Evolutionary conservation across 2,113 vertebrate genomes (phyloP).

Genomic region (Hirundichthys speculiger): DNA sequence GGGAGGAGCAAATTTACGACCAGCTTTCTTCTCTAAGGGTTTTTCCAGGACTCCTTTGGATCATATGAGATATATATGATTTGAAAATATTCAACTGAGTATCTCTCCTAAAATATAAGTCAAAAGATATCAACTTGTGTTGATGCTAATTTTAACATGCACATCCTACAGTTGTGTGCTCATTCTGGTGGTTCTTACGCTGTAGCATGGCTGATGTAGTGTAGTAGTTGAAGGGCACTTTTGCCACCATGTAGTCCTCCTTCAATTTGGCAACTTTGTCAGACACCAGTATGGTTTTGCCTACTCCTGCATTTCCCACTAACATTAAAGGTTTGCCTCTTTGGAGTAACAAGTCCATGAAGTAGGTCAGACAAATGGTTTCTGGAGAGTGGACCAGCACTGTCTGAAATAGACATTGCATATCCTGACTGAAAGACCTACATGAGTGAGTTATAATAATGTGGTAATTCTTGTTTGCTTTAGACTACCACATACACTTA

Average conservation of each 20-base stretch:
- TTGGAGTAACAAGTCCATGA: constrained; percentile 79
- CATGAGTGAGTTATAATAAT: not conserved
- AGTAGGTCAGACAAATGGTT: constrained; percentile 74
- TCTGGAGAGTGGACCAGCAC: constrained; percentile 76
- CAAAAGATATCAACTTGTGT: not conserved
- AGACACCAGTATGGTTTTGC: constrained; percentile 77
- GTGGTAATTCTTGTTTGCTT: not conserved
- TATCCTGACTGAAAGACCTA: not conserved
- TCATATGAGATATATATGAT: not conserved
- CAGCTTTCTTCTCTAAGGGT: constrained; percentile 83
- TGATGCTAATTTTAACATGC: not conserved
- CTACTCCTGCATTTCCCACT: constrained; percentile 78
- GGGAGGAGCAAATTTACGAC: constrained; percentile 81
- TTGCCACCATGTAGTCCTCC: constrained; percentile 73
- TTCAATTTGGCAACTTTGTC: constrained; percentile 78
- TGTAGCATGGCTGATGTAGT: constrained; percentile 73
- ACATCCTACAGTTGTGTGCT: not conserved
- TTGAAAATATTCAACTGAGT: not conserved
- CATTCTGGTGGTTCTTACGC: constrained; percentile 39
- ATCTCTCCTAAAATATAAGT: not conserved
- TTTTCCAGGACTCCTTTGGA: constrained; percentile 82
- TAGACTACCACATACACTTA: constrained; percentile 2
- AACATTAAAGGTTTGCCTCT: constrained; percentile 74
- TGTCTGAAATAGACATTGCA: constrained; percentile 53
- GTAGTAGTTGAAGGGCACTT: constrained; percentile 81